These are phyloP conservation scores for Balaenoptera acutorostrata DNA, from an alignment of 2,113 vertebrate species.

Conservation along the genomic window DNA sequence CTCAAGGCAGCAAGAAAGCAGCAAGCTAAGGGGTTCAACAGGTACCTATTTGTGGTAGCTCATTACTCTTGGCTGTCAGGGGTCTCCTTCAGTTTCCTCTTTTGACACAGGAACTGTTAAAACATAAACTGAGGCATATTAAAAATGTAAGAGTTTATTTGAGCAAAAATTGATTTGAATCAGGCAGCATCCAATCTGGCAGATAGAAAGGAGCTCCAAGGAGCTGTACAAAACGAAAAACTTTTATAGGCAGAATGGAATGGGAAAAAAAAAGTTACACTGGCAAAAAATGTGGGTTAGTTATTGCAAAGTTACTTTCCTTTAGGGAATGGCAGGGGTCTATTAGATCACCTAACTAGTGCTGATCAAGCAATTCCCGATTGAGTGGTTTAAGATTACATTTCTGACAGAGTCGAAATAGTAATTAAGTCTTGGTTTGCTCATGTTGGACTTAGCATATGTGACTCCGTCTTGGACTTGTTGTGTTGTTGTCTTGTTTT, in stretches of 20 bases:
- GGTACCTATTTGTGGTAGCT: background rate
- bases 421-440: background rate
- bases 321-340: background rate
- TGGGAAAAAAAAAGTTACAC: background rate
- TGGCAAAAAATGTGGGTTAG: too few relatives aligned
- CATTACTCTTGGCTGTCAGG: background rate
- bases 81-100: background rate
- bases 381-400: background rate
- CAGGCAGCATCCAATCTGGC: background rate
- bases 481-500: background rate
- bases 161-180: background rate
- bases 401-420: background rate
- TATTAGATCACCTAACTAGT: background rate
- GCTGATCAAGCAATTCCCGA: background rate
- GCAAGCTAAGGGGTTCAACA: background rate
- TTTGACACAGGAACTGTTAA: background rate
- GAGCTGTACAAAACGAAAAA: background rate
- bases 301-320: background rate
- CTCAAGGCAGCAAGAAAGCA: background rate
- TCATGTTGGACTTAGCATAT: too few relatives aligned
- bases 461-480: background rate
- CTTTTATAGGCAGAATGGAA: background rate
- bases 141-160: background rate
- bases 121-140: background rate
- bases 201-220: background rate